Evolutionary conservation across 2,797 vertebrate genomes (phyloP).

Genomic region (Myotis pilosus): DNA sequence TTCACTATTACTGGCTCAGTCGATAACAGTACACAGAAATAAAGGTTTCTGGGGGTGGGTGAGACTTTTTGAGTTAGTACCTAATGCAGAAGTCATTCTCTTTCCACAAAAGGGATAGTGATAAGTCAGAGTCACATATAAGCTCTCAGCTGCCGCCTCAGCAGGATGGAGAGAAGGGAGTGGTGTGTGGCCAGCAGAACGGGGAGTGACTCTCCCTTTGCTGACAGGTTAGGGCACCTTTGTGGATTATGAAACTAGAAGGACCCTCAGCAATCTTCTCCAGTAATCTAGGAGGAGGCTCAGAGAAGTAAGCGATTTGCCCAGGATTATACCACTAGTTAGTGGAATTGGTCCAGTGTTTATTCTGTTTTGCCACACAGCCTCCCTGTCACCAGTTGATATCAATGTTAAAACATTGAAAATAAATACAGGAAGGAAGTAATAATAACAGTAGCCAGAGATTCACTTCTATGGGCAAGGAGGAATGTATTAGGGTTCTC

Average conservation of each 20-base stretch:
- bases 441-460: neutral
- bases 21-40: neutral
- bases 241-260: neutral
- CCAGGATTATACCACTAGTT: neutral
- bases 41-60: neutral
- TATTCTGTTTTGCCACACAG: neutral
- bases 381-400: neutral
- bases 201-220: neutral
- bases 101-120: neutral
- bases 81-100: neutral
- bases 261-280: neutral
- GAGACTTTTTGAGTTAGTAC: neutral
- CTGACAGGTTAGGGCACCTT: neutral
- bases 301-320: neutral
- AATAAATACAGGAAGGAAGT: neutral
- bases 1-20: neutral
- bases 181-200: neutral
- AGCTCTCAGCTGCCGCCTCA: neutral
- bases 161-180: neutral
- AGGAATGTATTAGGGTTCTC: neutral
- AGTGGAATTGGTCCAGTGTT: neutral
- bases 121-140: neutral
- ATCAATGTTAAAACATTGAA: neutral
- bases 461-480: neutral
- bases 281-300: neutral